These are phyloP conservation scores for Rhagium mordax DNA, from an alignment of 2,888 invertebrate genomes.

Conservation along the genomic window DNA sequence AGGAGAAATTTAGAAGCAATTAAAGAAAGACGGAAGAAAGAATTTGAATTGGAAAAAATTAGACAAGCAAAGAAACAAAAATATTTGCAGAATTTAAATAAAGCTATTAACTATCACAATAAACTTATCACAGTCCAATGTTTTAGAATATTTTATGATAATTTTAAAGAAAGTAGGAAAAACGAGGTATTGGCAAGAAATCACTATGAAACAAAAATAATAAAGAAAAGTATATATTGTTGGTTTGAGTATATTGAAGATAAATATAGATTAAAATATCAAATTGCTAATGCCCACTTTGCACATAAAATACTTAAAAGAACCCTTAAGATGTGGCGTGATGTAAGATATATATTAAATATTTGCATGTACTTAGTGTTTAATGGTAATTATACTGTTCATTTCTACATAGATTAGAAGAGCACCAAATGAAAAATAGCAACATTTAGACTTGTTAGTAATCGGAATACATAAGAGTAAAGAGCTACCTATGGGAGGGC, in stretches of 20 bases:
- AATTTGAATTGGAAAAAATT: slow-evolving; percentile 72
- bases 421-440: too few species aligned
- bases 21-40: slow-evolving; percentile 75
- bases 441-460: too few species aligned
- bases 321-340: slow-evolving; percentile 71
- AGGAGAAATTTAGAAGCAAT: slow-evolving; percentile 76
- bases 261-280: slow-evolving; percentile 69
- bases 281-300: slow-evolving; percentile 74
- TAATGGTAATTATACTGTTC: too few species aligned
- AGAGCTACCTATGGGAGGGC: too few species aligned
- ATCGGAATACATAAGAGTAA: too few species aligned
- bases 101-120: slow-evolving; percentile 69
- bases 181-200: slow-evolving; percentile 61
- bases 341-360: slow-evolving; percentile 63
- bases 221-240: slow-evolving; percentile 49
- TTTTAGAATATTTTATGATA: slow-evolving; percentile 66
- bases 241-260: slow-evolving; percentile 57
- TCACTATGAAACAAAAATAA: slow-evolving; percentile 57
- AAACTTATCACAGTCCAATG: slow-evolving; percentile 63
- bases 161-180: slow-evolving; percentile 63
- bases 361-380: not conserved
- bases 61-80: slow-evolving; percentile 73
- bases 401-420: too few species aligned
- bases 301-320: slow-evolving; percentile 71
- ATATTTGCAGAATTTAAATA: slow-evolving; percentile 68